Base-by-base conservation (phyloP, 2,797 vertebrate species). In the Macropus fuliginosus region DNA sequence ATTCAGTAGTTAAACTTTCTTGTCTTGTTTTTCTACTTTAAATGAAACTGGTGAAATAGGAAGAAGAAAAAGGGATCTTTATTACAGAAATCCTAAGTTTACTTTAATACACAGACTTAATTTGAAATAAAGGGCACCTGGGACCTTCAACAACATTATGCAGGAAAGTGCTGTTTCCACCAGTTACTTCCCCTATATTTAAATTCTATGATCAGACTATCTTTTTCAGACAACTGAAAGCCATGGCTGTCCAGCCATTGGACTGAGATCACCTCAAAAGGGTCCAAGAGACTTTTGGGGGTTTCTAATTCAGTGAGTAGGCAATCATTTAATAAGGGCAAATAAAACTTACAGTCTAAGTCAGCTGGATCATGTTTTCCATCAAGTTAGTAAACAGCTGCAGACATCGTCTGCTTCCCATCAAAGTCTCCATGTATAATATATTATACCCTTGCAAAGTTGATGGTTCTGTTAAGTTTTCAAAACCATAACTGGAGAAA, bases 351-450 rank as follows among this genome's bases (percentile, higher is more conserved):
- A 98, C 90, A 97, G 98, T 97, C 97, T 0, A 0, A 97, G 96
- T 97, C 97, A 97, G 90, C 96, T 95, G 92, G 94, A 98, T 97
- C 92, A 93, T 96, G 97, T 98, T 98, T 98, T 98, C 97, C 96
- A 97, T 96, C 96, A 97, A 97, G 97, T 96, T 81, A 97, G 96
- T 98, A 98, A 98, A 98, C 96, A 98, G 97, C 97, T 98, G 98
- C 98, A 98, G 98, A 98, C 95, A 94, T 1, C 95, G 95, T 97
- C 98, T 98, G 98, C 97, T 98, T 99, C 97, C 95, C 97, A 98
- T 98, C 98, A 98, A 97, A 95, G 90, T 66, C 59, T 98, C 91
- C 28, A 5, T 91, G 92, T 97, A 97, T 96, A 98, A 98, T 97
- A 98, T 97, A 97, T 92, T 94, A 93, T 97, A 98, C 94, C 96